phyloP scores from a whole-genome alignment of 37 sponge, comb jelly and placozoan genomes.

The Haliclona indistincta region DNA sequence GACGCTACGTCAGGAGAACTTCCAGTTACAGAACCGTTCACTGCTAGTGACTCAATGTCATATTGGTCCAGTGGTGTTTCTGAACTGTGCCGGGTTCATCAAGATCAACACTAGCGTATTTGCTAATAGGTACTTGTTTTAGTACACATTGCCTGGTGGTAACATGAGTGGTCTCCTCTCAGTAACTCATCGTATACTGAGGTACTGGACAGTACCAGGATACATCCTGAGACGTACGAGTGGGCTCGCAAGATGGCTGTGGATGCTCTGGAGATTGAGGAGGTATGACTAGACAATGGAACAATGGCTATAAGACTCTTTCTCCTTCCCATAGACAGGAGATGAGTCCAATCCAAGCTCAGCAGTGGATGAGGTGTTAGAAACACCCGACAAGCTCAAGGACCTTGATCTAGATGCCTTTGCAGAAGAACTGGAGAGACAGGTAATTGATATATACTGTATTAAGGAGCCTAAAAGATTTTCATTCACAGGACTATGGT shows the following conservation, averaged over 20 bases:
- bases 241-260: conserved; percentile 99
- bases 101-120: conserved; percentile 66
- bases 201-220: conserved; percentile 91
- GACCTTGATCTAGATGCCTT: conserved; percentile 99
- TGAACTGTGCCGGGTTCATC: conserved; percentile 97
- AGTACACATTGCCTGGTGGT: too few species aligned
- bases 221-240: conserved; percentile 96
- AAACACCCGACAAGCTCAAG: conserved; percentile 83
- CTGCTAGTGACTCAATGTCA: conserved; percentile 87
- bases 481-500: conserved; percentile 71
- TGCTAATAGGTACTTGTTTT: conserved; percentile 52
- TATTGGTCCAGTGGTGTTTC: conserved; percentile 90
- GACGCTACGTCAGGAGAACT: conserved; percentile 85
- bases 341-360: conserved; percentile 77
- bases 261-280: conserved; percentile 94
- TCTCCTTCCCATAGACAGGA: conserved; percentile 10
- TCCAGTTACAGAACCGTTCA: conserved; percentile 80
- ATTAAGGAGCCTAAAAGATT: not conserved
- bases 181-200: conserved; percentile 76
- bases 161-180: too few species aligned
- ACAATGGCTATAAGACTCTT: too few species aligned
- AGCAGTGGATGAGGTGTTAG: conserved; percentile 88
- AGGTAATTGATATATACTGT: conserved; percentile 31
- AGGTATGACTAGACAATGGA: too few species aligned
- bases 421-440: conserved; percentile 94